These are phyloP conservation scores for Eucera pruinosa DNA, from an alignment of 2,888 invertebrate genomes.

Conservation along the genomic window DNA sequence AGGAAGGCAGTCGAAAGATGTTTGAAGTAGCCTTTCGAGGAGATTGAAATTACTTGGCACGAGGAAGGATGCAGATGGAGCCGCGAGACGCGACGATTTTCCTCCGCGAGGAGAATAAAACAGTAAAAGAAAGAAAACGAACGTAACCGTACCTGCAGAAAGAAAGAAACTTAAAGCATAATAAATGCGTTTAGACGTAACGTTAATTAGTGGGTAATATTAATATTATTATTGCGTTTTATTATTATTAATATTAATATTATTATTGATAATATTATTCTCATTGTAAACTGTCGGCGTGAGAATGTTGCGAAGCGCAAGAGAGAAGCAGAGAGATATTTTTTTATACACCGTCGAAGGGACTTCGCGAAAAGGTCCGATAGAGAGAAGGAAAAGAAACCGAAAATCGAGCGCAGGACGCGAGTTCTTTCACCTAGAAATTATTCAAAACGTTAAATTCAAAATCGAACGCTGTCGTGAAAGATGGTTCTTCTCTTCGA, in stretches of 20 bases:
- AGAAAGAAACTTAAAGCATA: constrained; percentile 69
- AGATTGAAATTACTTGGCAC: not conserved
- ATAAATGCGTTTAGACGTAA: constrained; percentile 74
- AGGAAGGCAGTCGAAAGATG: not conserved
- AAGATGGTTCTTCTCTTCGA: not conserved
- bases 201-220: constrained; percentile 74
- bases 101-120: not conserved
- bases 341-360: constrained; percentile 56
- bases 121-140: constrained; percentile 32
- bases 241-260: constrained; percentile 64
- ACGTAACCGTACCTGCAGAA: constrained; percentile 74
- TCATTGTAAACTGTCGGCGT: constrained; percentile 57
- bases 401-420: constrained; percentile 8
- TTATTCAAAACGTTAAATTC: not conserved
- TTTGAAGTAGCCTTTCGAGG: not conserved
- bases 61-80: not conserved
- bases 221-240: constrained; percentile 67
- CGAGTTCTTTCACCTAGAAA: not conserved
- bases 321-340: constrained; percentile 55
- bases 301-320: constrained; percentile 47
- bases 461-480: not conserved
- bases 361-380: constrained; percentile 20
- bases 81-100: constrained; percentile 6
- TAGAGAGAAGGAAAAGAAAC: not conserved
- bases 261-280: constrained; percentile 66